A percentile compares a stretch with the other conserved stretches of the same genome.
Evolutionary conservation across 2,888 invertebrate species (phyloP).

Genomic region (Syrphus vitripennis): DNA sequence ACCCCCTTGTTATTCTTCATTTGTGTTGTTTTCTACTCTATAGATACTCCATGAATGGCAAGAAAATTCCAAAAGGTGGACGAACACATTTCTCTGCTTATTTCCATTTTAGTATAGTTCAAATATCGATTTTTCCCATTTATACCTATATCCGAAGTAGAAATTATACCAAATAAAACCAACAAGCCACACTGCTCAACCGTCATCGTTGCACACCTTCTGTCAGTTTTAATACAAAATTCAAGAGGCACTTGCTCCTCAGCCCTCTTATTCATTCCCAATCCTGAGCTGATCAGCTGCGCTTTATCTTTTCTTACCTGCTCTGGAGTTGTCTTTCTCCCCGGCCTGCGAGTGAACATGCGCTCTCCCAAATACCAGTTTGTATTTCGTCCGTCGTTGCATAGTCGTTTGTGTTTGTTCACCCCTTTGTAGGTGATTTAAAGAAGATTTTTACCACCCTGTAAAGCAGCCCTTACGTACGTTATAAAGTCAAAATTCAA

Average conservation of each 20-base stretch:
- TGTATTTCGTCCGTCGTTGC: background rate
- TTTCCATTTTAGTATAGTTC: slow-evolving; percentile 9
- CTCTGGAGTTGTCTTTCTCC: slow-evolving; percentile 61
- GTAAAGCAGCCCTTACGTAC: slow-evolving; percentile 49
- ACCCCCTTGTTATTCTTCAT: background rate
- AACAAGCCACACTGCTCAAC: background rate
- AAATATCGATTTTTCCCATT: slow-evolving; percentile 64
- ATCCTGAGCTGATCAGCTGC: slow-evolving; percentile 61
- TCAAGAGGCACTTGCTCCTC: slow-evolving; percentile 28
- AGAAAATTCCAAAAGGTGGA: slow-evolving; percentile 37
- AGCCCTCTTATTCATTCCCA: slow-evolving; percentile 8
- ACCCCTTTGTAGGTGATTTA: slow-evolving; percentile 4
- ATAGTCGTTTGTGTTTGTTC: slow-evolving; percentile 23
- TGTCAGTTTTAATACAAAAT: slow-evolving; percentile 45
- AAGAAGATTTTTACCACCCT: slow-evolving; percentile 40
- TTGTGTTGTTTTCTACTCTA: slow-evolving; percentile 5
- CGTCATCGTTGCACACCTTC: background rate
- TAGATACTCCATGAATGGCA: slow-evolving; percentile 47
- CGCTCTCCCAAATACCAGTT: slow-evolving; percentile 31
- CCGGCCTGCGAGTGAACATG: slow-evolving; percentile 58
- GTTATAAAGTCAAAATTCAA: slow-evolving; percentile 56
- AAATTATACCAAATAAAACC: slow-evolving; percentile 33
- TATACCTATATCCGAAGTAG: slow-evolving; percentile 8
- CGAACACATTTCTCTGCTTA: slow-evolving; percentile 9
- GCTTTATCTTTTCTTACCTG: slow-evolving; percentile 64